phyloP scores from a whole-genome alignment of 2,113 vertebrate genomes.

The Bettongia penicillata region DNA sequence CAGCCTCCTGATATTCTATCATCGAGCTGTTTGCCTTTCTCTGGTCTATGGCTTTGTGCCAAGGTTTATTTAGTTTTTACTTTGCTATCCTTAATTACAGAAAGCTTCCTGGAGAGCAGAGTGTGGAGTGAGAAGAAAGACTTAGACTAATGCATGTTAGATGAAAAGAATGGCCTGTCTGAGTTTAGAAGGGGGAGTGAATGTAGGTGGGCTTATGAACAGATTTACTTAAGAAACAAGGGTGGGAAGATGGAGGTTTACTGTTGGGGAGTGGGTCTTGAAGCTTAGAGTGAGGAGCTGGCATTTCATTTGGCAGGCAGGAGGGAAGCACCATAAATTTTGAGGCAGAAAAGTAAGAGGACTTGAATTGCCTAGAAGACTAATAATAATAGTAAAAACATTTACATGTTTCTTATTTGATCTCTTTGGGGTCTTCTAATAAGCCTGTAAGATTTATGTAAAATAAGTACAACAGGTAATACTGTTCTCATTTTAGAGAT shows the following conservation, averaged over 20 bases:
- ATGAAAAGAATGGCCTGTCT: not conserved
- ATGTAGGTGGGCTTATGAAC: not conserved
- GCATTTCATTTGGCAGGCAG: not conserved
- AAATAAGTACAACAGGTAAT: not conserved
- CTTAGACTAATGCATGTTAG: not conserved
- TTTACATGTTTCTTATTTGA: not conserved
- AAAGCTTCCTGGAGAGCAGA: not conserved
- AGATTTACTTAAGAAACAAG: not conserved
- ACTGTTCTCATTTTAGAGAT: not conserved
- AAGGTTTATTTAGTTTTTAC: not conserved
- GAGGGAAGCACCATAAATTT: not conserved
- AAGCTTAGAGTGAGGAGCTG: not conserved
- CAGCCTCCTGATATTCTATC: not conserved
- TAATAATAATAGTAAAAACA: not conserved
- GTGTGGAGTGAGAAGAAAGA: not conserved
- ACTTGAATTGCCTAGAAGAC: not conserved
- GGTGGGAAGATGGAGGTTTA: not conserved
- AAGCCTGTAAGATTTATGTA: not conserved
- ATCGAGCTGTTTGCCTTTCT: not conserved
- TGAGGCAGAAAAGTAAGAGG: not conserved
- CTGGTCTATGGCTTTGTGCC: not conserved
- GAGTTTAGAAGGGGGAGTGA: not conserved
- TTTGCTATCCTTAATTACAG: not conserved
- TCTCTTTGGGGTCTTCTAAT: not conserved
- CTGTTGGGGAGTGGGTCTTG: not conserved